phyloP scores from a whole-genome alignment of 2,113 vertebrate species.

The Struthio camelus region DNA sequence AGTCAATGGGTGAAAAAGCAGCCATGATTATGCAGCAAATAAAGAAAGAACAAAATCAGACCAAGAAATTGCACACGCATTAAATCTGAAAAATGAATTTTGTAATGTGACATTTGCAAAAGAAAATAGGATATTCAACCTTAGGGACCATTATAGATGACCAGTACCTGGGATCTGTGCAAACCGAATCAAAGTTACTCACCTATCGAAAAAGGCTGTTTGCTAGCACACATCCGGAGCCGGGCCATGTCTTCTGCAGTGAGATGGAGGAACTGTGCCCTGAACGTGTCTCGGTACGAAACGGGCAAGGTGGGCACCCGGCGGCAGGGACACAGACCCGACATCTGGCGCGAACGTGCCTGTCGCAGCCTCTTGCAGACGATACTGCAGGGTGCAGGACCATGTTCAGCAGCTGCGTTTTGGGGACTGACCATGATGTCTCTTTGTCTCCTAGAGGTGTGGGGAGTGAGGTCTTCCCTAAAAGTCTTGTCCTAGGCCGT shows the following conservation, averaged over 20 bases:
- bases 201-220: constrained; percentile 78
- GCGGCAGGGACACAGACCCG: not conserved
- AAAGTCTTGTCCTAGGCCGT: rapidly evolving
- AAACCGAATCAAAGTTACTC: not conserved
- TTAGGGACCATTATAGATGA: not conserved
- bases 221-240: constrained; percentile 77
- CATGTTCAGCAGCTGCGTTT: not conserved
- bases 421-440: not conserved
- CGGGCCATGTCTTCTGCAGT: constrained; percentile 60
- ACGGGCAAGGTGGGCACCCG: not conserved
- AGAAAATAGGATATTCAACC: not conserved
- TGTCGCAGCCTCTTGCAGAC: not conserved
- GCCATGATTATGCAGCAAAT: not conserved
- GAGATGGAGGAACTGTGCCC: not conserved
- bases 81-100: not conserved
- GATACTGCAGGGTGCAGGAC: not conserved
- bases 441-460: too few species aligned
- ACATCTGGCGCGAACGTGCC: not conserved
- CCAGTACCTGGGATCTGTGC: not conserved
- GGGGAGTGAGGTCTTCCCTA: not conserved
- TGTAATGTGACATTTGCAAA: not conserved
- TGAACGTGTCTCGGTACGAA: not conserved
- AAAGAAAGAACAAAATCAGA: not conserved
- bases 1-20: not conserved
- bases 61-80: not conserved